Percentiles rank a stretch among this genome's conserved stretches.
Conservation (phyloP, 2,888 invertebrate genomes). For the Conops quadrifasciatus region DNA sequence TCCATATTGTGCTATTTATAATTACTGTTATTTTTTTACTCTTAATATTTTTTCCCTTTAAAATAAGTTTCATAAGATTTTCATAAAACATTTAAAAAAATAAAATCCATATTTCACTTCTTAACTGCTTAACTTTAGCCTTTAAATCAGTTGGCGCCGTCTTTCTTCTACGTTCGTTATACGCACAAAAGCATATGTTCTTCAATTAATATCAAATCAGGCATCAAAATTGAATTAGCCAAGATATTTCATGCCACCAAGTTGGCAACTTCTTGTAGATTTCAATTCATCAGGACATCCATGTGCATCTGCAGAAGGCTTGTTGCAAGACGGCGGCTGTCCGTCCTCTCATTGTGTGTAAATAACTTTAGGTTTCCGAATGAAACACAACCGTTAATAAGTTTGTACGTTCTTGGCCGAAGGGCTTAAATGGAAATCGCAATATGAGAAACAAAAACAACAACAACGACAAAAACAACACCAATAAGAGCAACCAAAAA, state of each 20-base stretch:
- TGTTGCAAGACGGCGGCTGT: not conserved
- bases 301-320: not conserved
- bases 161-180: not conserved
- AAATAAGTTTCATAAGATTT: conserved; percentile 1
- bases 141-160: not conserved
- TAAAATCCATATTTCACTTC: not conserved
- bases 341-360: conserved; percentile 16
- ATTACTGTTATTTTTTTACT: too few species aligned
- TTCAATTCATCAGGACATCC: too few species aligned
- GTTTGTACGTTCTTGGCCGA: conserved; percentile 50
- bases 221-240: conserved; percentile 63
- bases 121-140: not conserved
- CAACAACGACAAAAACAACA: conserved; percentile 42
- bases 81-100: not conserved
- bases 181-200: conserved; percentile 38
- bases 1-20: too few species aligned
- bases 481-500: conserved; percentile 51
- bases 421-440: conserved; percentile 44
- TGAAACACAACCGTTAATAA: conserved; percentile 25
- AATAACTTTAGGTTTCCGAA: conserved; percentile 27
- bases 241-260: conserved; percentile 40
- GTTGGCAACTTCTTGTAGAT: conserved; percentile 1
- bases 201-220: conserved; percentile 64
- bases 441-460: conserved; percentile 38
- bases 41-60: too few species aligned